Conservation (phyloP, 2,113 vertebrate genomes). For the Hippocampus comes region DNA sequence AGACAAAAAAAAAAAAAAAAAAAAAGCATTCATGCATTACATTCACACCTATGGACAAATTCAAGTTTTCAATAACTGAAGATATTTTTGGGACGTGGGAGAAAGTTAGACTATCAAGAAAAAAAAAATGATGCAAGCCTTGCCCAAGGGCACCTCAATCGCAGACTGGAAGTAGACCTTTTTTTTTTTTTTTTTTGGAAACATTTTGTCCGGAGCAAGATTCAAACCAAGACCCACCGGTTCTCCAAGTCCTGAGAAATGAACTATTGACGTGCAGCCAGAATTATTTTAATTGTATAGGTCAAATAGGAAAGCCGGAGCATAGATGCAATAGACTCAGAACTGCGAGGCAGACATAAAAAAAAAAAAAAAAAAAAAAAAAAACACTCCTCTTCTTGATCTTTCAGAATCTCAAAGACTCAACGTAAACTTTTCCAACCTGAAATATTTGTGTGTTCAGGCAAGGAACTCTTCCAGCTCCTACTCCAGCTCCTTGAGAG, state of each 20-base stretch:
- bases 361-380: no score
- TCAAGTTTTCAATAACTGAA: not conserved
- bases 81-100: not conserved
- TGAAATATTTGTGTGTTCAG: slow-evolving; percentile 30
- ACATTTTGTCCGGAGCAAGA: no score
- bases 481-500: slow-evolving; percentile 75
- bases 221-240: no score
- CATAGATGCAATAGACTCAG: no score
- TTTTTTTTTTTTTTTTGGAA: no score
- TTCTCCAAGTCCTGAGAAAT: no score
- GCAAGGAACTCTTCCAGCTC: slow-evolving; percentile 76
- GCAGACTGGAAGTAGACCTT: not conserved
- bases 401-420: not conserved
- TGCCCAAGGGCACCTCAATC: not conserved
- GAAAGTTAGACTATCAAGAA: not conserved
- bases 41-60: no score
- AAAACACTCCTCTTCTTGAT: not conserved
- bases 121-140: not conserved
- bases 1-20: not conserved
- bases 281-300: no score
- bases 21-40: no score
- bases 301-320: no score
- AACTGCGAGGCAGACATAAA: no score
- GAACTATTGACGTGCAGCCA: no score
- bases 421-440: not conserved